These are phyloP conservation scores for Polymixis lichenea DNA, from an alignment of 2,888 invertebrate species.

Conservation along the genomic window DNA sequence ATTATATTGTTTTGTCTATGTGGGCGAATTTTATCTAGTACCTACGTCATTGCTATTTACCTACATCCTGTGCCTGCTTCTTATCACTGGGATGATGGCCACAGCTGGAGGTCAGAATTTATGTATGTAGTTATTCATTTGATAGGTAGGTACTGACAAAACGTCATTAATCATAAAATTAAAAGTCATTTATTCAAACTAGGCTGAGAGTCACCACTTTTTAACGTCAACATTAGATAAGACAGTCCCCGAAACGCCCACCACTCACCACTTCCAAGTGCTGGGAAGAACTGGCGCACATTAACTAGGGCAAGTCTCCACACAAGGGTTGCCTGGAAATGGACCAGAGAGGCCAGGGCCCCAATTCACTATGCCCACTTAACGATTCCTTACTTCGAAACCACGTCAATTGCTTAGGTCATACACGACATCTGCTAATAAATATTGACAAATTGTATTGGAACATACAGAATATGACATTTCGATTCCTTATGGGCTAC, in stretches of 20 bases:
- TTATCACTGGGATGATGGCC: conserved; percentile 19
- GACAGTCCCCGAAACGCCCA: no score
- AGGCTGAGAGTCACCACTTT: no score
- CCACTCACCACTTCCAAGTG: no score
- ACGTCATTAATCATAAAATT: neutral
- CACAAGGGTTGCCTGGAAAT: neutral
- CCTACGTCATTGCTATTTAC: conserved; percentile 39
- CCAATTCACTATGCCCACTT: no score
- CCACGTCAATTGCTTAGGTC: no score
- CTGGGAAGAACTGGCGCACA: neutral
- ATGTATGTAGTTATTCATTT: neutral
- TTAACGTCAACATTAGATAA: no score
- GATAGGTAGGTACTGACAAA: neutral
- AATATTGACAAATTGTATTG: no score
- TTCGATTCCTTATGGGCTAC: no score
- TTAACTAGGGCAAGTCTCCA: neutral
- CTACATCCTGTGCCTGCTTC: conserved; percentile 19
- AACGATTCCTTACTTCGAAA: no score
- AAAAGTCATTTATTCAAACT: no score
- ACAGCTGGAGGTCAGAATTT: conserved; percentile 20
- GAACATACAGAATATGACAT: no score
- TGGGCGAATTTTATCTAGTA: conserved; percentile 42
- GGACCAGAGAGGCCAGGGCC: neutral
- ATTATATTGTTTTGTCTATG: conserved; percentile 11
- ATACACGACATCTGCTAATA: no score